phyloP scores from a whole-genome alignment of 2,888 invertebrate species.

The Abrostola tripartita region DNA sequence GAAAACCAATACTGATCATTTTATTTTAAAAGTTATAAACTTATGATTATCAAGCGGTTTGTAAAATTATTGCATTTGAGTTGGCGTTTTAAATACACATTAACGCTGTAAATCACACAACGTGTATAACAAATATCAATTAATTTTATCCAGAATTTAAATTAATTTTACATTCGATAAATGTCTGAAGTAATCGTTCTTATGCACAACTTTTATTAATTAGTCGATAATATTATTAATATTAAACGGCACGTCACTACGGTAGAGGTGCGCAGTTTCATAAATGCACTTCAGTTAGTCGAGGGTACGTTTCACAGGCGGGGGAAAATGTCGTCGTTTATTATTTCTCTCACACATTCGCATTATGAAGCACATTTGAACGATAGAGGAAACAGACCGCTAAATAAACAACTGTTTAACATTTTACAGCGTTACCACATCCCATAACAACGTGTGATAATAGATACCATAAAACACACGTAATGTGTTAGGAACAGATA shows the following conservation, averaged over 20 bases:
- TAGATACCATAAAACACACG: slow-evolving; percentile 61
- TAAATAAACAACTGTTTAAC: slow-evolving; percentile 77
- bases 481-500: slow-evolving; percentile 47
- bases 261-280: slow-evolving; percentile 24
- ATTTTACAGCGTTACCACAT: slow-evolving; percentile 77
- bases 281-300: slow-evolving; percentile 68
- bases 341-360: slow-evolving; percentile 64
- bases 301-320: slow-evolving; percentile 58
- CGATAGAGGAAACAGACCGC: slow-evolving; percentile 64
- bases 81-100: too few relatives aligned
- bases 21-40: too few relatives aligned
- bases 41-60: too few relatives aligned
- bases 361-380: slow-evolving; percentile 48
- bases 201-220: slow-evolving; percentile 21
- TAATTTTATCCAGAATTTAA: slow-evolving; percentile 29
- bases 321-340: slow-evolving; percentile 66
- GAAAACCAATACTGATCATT: not conserved
- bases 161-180: slow-evolving; percentile 35
- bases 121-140: too few relatives aligned
- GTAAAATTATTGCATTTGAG: too few relatives aligned
- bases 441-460: slow-evolving; percentile 76
- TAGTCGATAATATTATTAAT: slow-evolving; percentile 29
- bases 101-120: too few relatives aligned
- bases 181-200: not conserved
- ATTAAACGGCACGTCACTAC: slow-evolving; percentile 38